Conservation (phyloP, 2,888 invertebrate species). For the Tetranychus truncatus region DNA sequence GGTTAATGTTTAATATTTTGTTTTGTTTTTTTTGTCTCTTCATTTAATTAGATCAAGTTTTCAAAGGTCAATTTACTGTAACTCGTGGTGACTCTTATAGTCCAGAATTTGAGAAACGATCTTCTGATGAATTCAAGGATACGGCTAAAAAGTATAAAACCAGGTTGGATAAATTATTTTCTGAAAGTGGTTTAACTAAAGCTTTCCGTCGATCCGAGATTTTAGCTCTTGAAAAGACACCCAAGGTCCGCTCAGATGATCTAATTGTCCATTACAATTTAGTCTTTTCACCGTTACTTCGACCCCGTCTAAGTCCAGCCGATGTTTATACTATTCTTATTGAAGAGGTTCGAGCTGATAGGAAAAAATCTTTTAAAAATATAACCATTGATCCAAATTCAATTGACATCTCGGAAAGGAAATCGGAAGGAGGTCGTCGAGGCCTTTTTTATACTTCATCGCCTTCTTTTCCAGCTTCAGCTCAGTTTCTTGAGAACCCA, state of each 20-base stretch:
- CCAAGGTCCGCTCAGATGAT: conserved; percentile 39
- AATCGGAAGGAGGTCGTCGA: conserved; percentile 5
- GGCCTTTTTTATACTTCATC: conserved; percentile 15
- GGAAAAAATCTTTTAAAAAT: conserved; percentile 36
- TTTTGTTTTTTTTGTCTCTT: background rate
- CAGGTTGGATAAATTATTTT: conserved; percentile 52
- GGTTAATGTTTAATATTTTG: background rate
- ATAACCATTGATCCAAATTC: conserved; percentile 47
- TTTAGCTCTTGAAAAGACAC: conserved; percentile 57
- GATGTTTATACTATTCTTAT: conserved; percentile 43
- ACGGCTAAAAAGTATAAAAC: conserved; percentile 55
- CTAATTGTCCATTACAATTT: conserved; percentile 66
- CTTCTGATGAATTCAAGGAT: conserved; percentile 49
- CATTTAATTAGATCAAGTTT: conserved; percentile 48
- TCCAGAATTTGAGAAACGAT: conserved; percentile 46
- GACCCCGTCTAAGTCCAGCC: conserved; percentile 42
- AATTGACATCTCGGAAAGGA: conserved; percentile 42
- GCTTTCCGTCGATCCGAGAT: conserved; percentile 61
- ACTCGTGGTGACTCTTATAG: conserved; percentile 50
- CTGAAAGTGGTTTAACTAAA: conserved; percentile 51
- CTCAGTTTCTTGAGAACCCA: conserved; percentile 20
- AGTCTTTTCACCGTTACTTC: conserved; percentile 39
- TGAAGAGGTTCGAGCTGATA: conserved; percentile 25
- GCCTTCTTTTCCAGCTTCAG: conserved; percentile 19
- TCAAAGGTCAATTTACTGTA: conserved; percentile 59